Base-by-base conservation (phyloP, 2,797 vertebrate species). In the Chelmon rostratus region DNA sequence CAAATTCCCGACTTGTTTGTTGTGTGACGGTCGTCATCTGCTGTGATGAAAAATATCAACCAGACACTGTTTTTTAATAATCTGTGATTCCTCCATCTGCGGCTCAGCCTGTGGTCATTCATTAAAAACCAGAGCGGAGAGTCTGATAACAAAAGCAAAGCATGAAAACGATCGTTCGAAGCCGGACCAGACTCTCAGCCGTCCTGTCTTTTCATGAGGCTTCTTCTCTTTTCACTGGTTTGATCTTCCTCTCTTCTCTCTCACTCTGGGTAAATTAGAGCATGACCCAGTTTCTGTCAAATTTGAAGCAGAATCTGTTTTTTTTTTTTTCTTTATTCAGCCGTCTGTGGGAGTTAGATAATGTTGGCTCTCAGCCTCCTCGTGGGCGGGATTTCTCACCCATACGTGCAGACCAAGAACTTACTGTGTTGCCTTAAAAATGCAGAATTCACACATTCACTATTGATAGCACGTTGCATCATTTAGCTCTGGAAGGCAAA, bases 261-360 rank as follows among this genome's bases (percentile, higher is more conserved):
- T 78, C 38, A 25, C 70, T 57, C 64, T 63, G 23, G 5, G 74
- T 53, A 62, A 79, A 83, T 83, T 80, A 66, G 18, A 86, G 73
- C 73, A 49, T 83, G 90, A 93, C 89, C 89, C 78, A 80, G 18
- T 93, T 93, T 83, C 68, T 59, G 52, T 73, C 54, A 52, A 2
- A 68, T 87, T 91, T 87, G 76, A 53, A 86, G 56, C 67, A 81
- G 50, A 76, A 54, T 78, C 15, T 42, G 8, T 0, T 5, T 31
- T 15, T 19, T 62, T 31, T 58, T 35, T 21, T 7, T 15, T 19
- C 62, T 31, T 58, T 35, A 21, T 7, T 31, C 13, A 42, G 46
- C 69, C 35, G 53, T 57, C 82, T 88, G 85, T 69, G 73, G 52
- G 74, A 70, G 79, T 81, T 62, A 56, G 82, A 91, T 90, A 88